phyloP scores from a whole-genome alignment of 2,797 vertebrate genomes.

The Sitta carolinensis region DNA sequence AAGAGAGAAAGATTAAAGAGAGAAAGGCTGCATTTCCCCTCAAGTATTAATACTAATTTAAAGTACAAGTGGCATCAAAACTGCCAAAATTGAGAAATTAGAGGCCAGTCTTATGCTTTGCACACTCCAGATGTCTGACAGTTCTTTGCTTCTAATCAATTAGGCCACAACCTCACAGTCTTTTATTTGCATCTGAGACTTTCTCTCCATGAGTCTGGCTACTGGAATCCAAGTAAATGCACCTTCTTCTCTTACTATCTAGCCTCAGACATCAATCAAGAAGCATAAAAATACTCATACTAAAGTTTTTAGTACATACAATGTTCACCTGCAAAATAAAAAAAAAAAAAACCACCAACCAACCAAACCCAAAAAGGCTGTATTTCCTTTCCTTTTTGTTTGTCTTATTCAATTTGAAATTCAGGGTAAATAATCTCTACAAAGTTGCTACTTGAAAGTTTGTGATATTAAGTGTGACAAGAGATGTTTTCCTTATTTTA shows the following conservation, averaged over 20 bases:
- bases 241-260: neutral
- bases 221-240: neutral
- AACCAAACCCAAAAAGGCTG: neutral
- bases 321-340: neutral
- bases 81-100: neutral
- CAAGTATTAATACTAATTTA: neutral
- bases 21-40: neutral
- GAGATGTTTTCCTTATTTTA: neutral
- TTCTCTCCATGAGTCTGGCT: neutral
- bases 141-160: neutral
- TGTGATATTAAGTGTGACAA: neutral
- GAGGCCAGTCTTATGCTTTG: neutral
- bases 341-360: neutral
- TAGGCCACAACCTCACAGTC: neutral
- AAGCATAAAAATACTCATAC: neutral
- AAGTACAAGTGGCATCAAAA: neutral
- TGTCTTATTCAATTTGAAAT: neutral
- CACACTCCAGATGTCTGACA: neutral
- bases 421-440: neutral
- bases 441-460: neutral
- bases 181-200: neutral
- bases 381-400: neutral
- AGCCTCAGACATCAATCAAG: neutral
- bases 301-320: neutral
- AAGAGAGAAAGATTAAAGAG: neutral